These are phyloP conservation scores for Morpho helenor DNA, from an alignment of 2,888 invertebrate genomes.

Conservation along the genomic window DNA sequence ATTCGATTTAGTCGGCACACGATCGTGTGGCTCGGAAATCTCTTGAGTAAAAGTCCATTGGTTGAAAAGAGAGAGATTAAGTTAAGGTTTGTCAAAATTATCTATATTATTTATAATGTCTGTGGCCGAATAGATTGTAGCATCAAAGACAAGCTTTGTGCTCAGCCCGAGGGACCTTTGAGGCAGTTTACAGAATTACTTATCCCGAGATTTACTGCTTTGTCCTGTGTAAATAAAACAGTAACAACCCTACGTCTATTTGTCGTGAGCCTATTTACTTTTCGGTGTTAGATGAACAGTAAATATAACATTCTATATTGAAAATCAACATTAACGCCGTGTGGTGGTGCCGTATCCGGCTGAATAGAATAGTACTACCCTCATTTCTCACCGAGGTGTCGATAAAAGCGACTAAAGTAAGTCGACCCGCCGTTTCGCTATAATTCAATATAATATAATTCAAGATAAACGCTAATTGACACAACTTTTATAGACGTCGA, in stretches of 20 bases:
- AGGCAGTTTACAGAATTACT: constrained; percentile 6
- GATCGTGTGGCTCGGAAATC: background rate
- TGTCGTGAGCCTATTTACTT: background rate
- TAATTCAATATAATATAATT: too few relatives aligned
- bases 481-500: too few relatives aligned
- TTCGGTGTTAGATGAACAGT: background rate
- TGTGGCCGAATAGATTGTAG: background rate
- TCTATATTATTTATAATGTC: background rate
- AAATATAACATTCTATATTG: background rate
- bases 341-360: too few relatives aligned
- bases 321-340: background rate
- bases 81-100: background rate
- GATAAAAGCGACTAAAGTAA: too few relatives aligned
- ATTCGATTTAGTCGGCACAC: background rate
- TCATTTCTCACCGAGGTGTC: too few relatives aligned
- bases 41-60: background rate
- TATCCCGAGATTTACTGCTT: constrained; percentile 3
- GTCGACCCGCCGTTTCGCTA: too few relatives aligned
- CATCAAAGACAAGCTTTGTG: too few relatives aligned
- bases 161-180: background rate
- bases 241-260: background rate
- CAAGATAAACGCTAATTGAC: too few relatives aligned
- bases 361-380: too few relatives aligned
- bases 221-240: constrained; percentile 4
- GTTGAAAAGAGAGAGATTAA: background rate